Conservation (phyloP, 2,797 vertebrate species). For the Rhynchonycteris naso region DNA sequence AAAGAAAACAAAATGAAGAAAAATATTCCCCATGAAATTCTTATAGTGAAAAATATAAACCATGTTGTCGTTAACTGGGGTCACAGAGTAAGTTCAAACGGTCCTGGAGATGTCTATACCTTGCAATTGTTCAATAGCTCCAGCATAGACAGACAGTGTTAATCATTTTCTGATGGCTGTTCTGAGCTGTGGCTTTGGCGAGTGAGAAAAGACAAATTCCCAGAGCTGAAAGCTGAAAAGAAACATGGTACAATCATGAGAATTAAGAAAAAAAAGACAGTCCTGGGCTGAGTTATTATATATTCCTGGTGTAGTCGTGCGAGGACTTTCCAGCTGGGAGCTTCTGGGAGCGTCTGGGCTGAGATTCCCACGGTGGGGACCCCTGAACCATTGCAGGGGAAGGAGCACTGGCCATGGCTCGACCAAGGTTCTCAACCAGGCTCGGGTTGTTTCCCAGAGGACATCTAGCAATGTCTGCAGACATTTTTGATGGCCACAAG, state of each 20-base stretch:
- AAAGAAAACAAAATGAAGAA: slow-evolving; percentile 72
- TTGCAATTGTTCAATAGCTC: slow-evolving; percentile 53
- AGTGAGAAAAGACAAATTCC: slow-evolving; percentile 81
- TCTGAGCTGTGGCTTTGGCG: slow-evolving; percentile 80
- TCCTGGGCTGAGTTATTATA: slow-evolving; percentile 23
- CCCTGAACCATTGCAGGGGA: fast-evolving
- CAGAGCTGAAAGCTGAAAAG: slow-evolving; percentile 76
- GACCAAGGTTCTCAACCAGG: not conserved
- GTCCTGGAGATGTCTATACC: not conserved
- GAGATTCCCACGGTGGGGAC: not conserved
- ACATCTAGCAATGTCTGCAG: not conserved
- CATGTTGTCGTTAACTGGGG: slow-evolving; percentile 37
- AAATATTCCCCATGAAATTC: slow-evolving; percentile 71
- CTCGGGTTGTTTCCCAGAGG: not conserved
- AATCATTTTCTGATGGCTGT: slow-evolving; percentile 81
- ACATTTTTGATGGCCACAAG: not conserved
- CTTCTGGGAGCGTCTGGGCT: not conserved
- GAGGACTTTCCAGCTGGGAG: slow-evolving; percentile 46
- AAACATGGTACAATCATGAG: slow-evolving; percentile 58
- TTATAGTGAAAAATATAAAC: slow-evolving; percentile 66
- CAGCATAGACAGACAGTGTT: slow-evolving; percentile 73
- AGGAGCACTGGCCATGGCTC: not conserved
- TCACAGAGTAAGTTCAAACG: slow-evolving; percentile 2
- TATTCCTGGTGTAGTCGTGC: not conserved
- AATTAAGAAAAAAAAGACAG: not conserved